These are phyloP conservation scores for Bursaphelenchus mucronatus DNA, from an alignment of 1,140 invertebrate species.

Conservation along the genomic window DNA sequence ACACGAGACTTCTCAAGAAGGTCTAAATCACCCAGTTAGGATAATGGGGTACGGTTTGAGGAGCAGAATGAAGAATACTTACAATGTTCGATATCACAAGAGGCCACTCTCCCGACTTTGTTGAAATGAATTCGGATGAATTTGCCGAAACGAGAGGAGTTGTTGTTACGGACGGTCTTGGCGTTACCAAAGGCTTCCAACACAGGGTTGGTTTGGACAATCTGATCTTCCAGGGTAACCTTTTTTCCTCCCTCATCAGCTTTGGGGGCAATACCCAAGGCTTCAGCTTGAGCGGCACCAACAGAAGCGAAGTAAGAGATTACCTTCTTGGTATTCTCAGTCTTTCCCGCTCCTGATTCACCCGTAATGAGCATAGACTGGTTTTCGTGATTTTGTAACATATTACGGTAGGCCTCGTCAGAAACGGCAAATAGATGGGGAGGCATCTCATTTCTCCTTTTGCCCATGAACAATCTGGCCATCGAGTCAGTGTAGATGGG, in stretches of 20 bases:
- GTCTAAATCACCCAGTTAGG: slow-evolving; percentile 62
- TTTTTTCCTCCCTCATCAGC: slow-evolving; percentile 39
- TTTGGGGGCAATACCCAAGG: slow-evolving; percentile 20
- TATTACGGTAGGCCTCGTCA: slow-evolving; percentile 98
- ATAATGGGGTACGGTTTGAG: background rate
- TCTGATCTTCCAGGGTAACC: slow-evolving; percentile 77
- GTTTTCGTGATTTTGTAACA: slow-evolving; percentile 76
- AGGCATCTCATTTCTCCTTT: slow-evolving; percentile 97
- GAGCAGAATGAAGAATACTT: slow-evolving; percentile 66
- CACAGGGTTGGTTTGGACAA: slow-evolving; percentile 96
- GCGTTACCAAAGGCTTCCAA: slow-evolving; percentile 99
- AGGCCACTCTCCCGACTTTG: slow-evolving; percentile 94
- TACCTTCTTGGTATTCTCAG: slow-evolving; percentile 64
- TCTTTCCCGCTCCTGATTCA: slow-evolving; percentile 73
- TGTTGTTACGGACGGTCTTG: slow-evolving; percentile 96
- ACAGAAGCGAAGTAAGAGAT: slow-evolving; percentile 63
- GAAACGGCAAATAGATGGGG: slow-evolving; percentile 99
- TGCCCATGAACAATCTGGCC: slow-evolving; percentile 93
- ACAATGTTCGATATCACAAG: slow-evolving; percentile 99
- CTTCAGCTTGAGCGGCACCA: slow-evolving; percentile 42
- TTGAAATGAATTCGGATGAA: slow-evolving; percentile 99
- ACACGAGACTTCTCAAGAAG: slow-evolving; percentile 99
- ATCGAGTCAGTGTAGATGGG: slow-evolving; percentile 95
- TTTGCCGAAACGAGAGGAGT: slow-evolving; percentile 68
- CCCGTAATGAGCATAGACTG: slow-evolving; percentile 90